Evolutionary conservation across 2,888 invertebrate genomes (phyloP).

Genomic region (Pegoplata infirma): DNA sequence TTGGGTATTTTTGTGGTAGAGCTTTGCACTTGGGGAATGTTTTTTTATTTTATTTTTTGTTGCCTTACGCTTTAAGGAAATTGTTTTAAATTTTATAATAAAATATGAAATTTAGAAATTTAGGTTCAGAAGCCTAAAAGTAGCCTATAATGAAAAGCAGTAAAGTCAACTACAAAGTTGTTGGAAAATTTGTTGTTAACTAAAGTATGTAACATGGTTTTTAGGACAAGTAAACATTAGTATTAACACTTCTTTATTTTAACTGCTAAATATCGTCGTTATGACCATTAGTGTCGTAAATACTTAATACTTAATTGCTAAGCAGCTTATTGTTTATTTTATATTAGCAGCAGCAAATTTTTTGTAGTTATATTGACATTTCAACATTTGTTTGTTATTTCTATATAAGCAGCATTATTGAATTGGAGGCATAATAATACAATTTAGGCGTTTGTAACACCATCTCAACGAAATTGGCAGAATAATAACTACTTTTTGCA

Average conservation of each 20-base stretch:
- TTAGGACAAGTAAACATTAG: neutral
- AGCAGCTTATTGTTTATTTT: constrained; percentile 5
- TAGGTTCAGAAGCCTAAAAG: neutral
- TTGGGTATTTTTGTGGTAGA: neutral
- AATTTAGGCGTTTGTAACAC: too few relatives aligned
- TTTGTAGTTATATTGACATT: too few relatives aligned
- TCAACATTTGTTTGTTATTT: too few relatives aligned
- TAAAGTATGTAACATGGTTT: neutral
- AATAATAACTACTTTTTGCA: too few relatives aligned
- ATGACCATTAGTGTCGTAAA: neutral
- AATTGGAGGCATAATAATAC: too few relatives aligned
- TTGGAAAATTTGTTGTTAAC: neutral
- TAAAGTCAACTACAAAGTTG: neutral
- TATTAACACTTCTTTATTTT: neutral
- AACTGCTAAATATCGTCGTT: neutral
- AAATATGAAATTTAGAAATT: neutral
- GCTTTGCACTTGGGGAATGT: neutral
- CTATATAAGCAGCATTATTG: too few relatives aligned
- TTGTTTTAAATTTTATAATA: neutral
- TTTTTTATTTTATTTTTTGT: neutral
- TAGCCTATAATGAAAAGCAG: neutral
- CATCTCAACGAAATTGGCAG: too few relatives aligned
- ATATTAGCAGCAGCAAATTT: neutral
- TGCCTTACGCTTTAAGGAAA: too few relatives aligned
- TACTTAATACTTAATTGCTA: too few relatives aligned